A percentile compares a stretch with the other conserved stretches of the same genome.
These are phyloP conservation scores for Drosophila recens DNA, from an alignment of 2,888 invertebrate genomes.

Conservation along the genomic window DNA sequence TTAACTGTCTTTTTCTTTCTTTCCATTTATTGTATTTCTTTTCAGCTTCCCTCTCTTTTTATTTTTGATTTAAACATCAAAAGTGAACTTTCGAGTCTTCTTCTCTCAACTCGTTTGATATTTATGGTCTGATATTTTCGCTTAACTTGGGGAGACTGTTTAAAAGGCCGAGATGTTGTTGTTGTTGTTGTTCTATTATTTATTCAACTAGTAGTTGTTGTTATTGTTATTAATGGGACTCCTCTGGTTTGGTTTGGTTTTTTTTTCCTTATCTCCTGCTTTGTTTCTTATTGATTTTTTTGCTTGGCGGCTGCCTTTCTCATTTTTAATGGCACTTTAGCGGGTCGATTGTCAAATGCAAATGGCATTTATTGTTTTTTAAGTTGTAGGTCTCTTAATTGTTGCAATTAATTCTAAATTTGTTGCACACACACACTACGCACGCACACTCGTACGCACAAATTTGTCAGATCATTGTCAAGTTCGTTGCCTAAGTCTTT, in stretches of 20 bases:
- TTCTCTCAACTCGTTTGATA: constrained; percentile 70
- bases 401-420: constrained; percentile 68
- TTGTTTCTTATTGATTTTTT: constrained; percentile 33
- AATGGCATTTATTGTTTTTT: constrained; percentile 37
- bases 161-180: constrained; percentile 43
- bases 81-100: constrained; percentile 77
- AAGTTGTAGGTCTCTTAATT: constrained; percentile 52
- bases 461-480: constrained; percentile 33
- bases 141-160: constrained; percentile 25
- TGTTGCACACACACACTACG: constrained; percentile 42
- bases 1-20: constrained; percentile 28
- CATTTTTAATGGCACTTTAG: constrained; percentile 54
- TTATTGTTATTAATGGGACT: constrained; percentile 62
- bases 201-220: constrained; percentile 63
- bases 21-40: constrained; percentile 24
- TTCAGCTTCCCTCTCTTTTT: constrained; percentile 5
- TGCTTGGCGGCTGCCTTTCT: constrained; percentile 61
- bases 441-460: constrained; percentile 19
- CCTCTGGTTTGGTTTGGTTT: constrained; percentile 31
- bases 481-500: constrained; percentile 77
- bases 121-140: constrained; percentile 70
- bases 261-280: constrained; percentile 7
- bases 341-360: constrained; percentile 43
- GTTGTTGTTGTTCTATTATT: constrained; percentile 59
- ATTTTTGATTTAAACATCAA: constrained; percentile 40